A percentile compares a stretch with the other conserved stretches of the same genome.
These are phyloP conservation scores for Lynx canadensis DNA, from an alignment of 2,113 vertebrate genomes.

Conservation along the genomic window DNA sequence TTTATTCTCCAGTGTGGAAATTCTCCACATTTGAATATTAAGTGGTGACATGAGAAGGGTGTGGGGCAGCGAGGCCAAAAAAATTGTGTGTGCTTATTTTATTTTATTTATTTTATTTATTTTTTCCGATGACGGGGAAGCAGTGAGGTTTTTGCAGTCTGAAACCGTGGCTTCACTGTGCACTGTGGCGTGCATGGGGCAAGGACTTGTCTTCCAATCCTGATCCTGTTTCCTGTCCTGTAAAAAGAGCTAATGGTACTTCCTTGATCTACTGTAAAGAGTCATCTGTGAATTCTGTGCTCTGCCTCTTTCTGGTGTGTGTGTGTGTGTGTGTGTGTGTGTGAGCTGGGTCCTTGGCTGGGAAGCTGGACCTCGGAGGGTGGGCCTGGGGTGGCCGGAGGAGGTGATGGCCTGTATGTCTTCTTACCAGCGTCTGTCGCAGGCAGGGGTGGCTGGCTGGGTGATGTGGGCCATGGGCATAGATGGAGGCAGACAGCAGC, in stretches of 20 bases:
- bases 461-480: rapidly evolving
- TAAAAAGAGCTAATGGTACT: background rate
- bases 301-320: background rate
- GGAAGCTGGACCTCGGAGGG: background rate
- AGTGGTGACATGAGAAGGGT: slow-evolving; percentile 71
- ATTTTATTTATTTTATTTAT: no score
- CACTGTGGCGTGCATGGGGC: rapidly evolving
- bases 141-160: background rate
- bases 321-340: background rate
- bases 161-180: rapidly evolving
- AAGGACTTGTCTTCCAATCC: rapidly evolving
- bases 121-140: background rate
- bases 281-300: background rate
- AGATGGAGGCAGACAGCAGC: background rate
- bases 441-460: background rate
- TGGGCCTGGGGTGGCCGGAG: rapidly evolving
- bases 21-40: slow-evolving; percentile 79
- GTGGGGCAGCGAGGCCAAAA: background rate
- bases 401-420: rapidly evolving
- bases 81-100: rapidly evolving
- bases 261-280: no score
- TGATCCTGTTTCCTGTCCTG: background rate
- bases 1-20: slow-evolving; percentile 77
- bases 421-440: rapidly evolving
- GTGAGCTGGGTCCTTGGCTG: background rate